phyloP scores from a whole-genome alignment of 2,113 vertebrate genomes.

The Coregonus clupeaformis region DNA sequence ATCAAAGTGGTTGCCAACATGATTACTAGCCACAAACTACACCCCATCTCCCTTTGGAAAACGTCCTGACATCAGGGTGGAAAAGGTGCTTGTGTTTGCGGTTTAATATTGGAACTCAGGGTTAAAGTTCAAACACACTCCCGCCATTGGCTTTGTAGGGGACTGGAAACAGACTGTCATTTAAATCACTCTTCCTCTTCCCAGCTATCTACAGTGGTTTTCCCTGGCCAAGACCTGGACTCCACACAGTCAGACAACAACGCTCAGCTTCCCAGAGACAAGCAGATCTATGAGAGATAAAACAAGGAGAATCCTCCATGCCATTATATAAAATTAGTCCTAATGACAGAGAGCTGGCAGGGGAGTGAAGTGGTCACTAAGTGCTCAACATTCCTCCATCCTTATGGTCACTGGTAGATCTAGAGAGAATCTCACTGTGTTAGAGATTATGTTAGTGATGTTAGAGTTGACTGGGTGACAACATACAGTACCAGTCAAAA shows the following conservation, averaged over 20 bases:
- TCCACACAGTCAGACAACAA: conserved; percentile 18
- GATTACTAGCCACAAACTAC: conserved; percentile 21
- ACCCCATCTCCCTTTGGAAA: conserved; percentile 18
- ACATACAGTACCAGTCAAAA: no score
- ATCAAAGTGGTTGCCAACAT: background rate
- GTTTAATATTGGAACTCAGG: conserved; percentile 35
- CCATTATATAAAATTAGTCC: conserved; percentile 25
- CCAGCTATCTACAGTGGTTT: background rate
- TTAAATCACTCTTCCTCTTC: conserved; percentile 1
- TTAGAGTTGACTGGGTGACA: no score
- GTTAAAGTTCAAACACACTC: conserved; percentile 41
- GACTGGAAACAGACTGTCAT: conserved; percentile 27
- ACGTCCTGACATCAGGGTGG: conserved; percentile 38
- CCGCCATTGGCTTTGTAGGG: conserved; percentile 29
- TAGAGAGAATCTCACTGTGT: no score
- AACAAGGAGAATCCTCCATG: conserved; percentile 19
- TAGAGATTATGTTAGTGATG: no score
- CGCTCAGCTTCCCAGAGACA: conserved; percentile 12
- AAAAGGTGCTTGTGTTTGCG: conserved; percentile 28
- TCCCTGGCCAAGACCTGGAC: conserved; percentile 7
- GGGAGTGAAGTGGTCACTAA: background rate
- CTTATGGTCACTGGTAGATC: no score
- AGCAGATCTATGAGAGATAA: conserved; percentile 16
- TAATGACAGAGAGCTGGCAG: conserved; percentile 21
- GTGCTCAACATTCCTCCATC: background rate